Conservation (phyloP, 2,797 vertebrate species). For the Nasua narica region DNA sequence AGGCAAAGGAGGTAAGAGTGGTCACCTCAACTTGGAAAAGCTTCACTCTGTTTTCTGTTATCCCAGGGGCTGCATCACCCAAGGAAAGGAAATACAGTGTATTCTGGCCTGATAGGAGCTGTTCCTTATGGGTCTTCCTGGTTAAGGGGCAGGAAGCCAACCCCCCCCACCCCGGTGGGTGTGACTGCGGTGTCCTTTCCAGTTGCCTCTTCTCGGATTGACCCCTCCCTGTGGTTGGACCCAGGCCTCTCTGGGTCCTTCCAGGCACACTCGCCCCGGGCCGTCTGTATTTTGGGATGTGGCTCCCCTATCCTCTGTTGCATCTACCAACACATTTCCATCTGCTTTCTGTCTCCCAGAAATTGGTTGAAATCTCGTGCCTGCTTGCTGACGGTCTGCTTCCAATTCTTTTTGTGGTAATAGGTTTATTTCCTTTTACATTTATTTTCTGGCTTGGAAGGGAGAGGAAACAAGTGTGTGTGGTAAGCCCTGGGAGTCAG, state of each 20-base stretch:
- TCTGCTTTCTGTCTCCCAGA: background rate
- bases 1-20: background rate
- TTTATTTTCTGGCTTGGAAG: background rate
- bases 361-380: background rate
- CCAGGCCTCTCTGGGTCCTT: background rate
- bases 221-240: background rate
- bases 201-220: background rate
- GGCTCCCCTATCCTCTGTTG: background rate
- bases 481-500: background rate
- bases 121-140: background rate
- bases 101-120: background rate
- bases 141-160: background rate
- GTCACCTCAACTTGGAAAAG: background rate
- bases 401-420: background rate
- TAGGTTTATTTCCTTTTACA: background rate
- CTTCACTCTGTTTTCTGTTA: background rate
- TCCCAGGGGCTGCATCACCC: background rate
- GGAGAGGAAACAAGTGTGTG: background rate
- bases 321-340: background rate
- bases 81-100: background rate
- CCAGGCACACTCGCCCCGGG: fast-evolving
- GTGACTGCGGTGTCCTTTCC: background rate
- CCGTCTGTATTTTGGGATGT: background rate
- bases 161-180: too few species aligned
- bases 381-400: background rate